Conservation (phyloP, 1,140 invertebrate genomes). For the Drosophila albomicans region DNA sequence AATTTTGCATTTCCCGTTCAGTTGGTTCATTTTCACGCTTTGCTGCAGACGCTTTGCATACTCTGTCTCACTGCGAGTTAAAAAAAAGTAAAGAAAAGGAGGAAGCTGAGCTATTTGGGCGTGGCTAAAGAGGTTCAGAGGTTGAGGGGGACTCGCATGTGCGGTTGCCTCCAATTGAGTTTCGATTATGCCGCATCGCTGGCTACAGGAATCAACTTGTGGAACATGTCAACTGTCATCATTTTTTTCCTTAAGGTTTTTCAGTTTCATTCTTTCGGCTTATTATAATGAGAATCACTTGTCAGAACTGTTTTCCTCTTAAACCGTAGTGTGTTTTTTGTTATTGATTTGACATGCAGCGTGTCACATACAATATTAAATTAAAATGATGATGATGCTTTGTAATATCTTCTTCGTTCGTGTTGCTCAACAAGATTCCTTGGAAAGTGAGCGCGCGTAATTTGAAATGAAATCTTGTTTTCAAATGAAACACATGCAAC, state of each 20-base stretch:
- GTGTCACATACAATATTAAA: constrained; percentile 53
- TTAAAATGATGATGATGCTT: constrained; percentile 54
- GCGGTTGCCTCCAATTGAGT: constrained; percentile 42
- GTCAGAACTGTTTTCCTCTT: constrained; percentile 7
- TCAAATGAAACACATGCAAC: constrained; percentile 69
- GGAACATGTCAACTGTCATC: constrained; percentile 39
- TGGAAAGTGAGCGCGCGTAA: constrained; percentile 40
- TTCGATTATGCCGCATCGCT: constrained; percentile 53
- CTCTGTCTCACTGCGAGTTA: constrained; percentile 11
- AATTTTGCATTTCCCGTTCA: constrained; percentile 57
- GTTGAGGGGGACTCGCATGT: constrained; percentile 28
- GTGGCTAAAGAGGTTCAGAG: constrained; percentile 7
- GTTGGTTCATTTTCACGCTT: constrained; percentile 47
- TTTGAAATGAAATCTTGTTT: constrained; percentile 66
- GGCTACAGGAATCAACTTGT: constrained; percentile 43
- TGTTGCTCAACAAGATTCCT: neutral
- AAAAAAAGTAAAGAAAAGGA: neutral
- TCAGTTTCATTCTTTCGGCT: neutral
- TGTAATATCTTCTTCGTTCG: constrained; percentile 13
- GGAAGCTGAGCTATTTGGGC: constrained; percentile 2
- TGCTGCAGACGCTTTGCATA: constrained; percentile 65
- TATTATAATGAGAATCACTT: constrained; percentile 4
- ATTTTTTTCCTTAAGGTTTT: neutral
- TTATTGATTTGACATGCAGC: constrained; percentile 32
- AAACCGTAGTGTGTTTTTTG: constrained; percentile 3